phyloP scores from a whole-genome alignment of 2,113 vertebrate genomes.

The Piaya cayana region DNA sequence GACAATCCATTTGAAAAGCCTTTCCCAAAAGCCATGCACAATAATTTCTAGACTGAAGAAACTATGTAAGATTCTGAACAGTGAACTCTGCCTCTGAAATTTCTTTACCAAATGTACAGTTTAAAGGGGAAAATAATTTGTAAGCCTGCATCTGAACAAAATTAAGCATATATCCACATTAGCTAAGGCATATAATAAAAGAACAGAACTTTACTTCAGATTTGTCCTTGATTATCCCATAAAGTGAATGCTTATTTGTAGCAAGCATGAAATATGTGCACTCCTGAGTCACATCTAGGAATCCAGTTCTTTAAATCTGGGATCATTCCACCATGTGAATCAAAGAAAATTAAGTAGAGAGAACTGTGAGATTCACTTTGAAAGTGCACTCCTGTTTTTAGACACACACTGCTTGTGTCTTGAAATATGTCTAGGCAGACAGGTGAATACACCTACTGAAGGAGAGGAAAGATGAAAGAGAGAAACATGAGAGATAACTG shows the following conservation, averaged over 20 bases:
- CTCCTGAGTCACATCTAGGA: background rate
- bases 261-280: fast-evolving
- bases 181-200: background rate
- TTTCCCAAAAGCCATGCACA: background rate
- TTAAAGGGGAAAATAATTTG: background rate
- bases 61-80: background rate
- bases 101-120: background rate
- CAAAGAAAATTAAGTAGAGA: background rate
- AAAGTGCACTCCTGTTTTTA: background rate
- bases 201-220: background rate
- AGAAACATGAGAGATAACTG: background rate
- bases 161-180: background rate
- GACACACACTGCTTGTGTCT: background rate
- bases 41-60: background rate
- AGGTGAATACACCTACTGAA: background rate
- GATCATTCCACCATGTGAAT: background rate
- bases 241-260: background rate
- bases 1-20: background rate
- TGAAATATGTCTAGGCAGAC: background rate
- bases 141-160: background rate
- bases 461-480: background rate
- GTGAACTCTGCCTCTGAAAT: background rate
- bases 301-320: background rate
- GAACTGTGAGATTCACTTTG: background rate
- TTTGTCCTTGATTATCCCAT: background rate